Evolutionary conservation across 2,113 vertebrate species (phyloP), one percentile per base, ranked within the genome.

Genomic region (Laterallus jamaicensis): DNA sequence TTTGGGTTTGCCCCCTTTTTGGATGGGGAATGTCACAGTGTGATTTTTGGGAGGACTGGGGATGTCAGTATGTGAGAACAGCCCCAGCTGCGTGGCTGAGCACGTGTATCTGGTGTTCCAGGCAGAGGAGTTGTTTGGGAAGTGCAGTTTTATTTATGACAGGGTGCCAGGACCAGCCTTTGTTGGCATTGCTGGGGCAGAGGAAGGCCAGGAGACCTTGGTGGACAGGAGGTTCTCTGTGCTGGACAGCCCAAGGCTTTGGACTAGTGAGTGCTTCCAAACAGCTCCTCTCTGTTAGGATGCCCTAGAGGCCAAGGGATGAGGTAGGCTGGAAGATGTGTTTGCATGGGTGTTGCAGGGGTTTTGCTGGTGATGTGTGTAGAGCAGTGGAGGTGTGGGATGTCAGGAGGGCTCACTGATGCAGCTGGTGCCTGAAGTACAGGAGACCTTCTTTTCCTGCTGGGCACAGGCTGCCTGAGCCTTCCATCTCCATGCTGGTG

Each of bases 171-270:
- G 17, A 42, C 80, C 59, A 76, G 58, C 32, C 49, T 82, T 75
- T 55, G 39, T n/a, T 69, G 71, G 28, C 28, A 3, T 64, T 1
- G 2, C 74, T 82, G 44, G 60, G 47, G 37, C 56, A 78, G 69
- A 79, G 47, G 82, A 78, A 88, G 66, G 82, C 59, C 77, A 74
- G 50, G 63, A 95, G 77, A 69, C 77, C 44, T 69, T 77, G 68
- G 26, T 32, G 26, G 55, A 68, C 58, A 55, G 10, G 2, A 32
- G 29, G 29, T 86, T 91, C 83, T 91, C 68, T 77, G 20, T 66
- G 12, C 68, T 81, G 63, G 52, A 29, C 20, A 47, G 58, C 71
- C 80, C 52, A 55, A 79, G 67, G 83, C 52, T 71, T 28, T 0
- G 1, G 55, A 42, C 82, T 54, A 39, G 10, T 49, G 40, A 39